phyloP scores from a whole-genome alignment of 2,113 vertebrate genomes.

The Progne subis region DNA sequence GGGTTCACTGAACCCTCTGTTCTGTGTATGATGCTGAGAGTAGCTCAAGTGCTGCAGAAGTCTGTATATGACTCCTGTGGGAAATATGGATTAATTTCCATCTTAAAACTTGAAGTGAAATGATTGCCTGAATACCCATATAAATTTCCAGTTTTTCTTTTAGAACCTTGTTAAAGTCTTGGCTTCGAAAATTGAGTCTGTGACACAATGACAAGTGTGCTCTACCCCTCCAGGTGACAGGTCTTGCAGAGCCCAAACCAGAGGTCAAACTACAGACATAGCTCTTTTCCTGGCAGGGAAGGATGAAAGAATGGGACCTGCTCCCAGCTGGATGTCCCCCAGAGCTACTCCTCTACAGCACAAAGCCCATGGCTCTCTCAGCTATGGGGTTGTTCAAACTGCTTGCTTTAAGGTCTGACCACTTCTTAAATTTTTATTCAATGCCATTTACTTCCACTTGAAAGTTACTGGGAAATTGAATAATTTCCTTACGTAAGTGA shows the following conservation, averaged over 20 bases:
- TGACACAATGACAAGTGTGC: neutral
- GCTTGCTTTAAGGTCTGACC: neutral
- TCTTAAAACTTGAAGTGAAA: constrained; percentile 15
- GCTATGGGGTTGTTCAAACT: neutral
- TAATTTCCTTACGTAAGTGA: neutral
- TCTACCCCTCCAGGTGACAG: neutral
- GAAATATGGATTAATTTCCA: neutral
- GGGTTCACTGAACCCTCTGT: neutral
- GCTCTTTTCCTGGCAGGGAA: neutral
- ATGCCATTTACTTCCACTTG: neutral
- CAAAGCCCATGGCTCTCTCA: neutral
- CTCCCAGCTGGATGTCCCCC: neutral
- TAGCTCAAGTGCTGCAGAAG: neutral
- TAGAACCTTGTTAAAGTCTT: neutral
- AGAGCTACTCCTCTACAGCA: neutral
- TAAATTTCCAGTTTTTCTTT: neutral
- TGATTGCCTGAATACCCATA: neutral
- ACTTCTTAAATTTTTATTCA: neutral
- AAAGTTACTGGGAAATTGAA: neutral
- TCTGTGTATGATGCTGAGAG: neutral
- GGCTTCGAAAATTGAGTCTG: neutral
- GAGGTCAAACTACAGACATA: neutral
- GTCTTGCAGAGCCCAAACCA: neutral
- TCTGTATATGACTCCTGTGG: neutral
- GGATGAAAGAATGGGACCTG: neutral